A percentile compares a stretch with the other conserved stretches of the same genome.
These are phyloP conservation scores for Oikopleura dioica DNA, from an alignment of 23 tunicate species.

Conservation along the genomic window DNA sequence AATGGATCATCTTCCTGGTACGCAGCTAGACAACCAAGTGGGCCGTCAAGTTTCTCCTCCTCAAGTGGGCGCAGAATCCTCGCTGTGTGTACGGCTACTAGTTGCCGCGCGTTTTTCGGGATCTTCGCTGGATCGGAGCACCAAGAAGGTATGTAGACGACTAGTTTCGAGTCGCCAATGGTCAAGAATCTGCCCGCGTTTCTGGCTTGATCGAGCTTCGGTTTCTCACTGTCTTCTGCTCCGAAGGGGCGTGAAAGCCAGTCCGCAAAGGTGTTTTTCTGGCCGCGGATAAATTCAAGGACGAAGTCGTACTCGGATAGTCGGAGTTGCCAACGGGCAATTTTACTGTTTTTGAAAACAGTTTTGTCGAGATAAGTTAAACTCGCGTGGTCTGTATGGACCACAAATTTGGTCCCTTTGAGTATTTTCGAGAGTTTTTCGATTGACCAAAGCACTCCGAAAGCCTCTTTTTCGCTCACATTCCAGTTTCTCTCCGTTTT, in stretches of 20 bases:
- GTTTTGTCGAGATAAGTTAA: neutral
- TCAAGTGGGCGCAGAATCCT: too few relatives aligned
- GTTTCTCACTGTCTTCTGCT: neutral
- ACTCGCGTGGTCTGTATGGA: neutral
- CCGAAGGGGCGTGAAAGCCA: neutral
- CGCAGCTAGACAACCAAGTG: neutral
- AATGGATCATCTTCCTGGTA: neutral
- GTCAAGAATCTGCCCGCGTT: neutral
- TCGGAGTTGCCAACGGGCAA: neutral
- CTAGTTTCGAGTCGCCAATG: neutral
- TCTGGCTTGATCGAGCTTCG: neutral
- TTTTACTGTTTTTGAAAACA: neutral
- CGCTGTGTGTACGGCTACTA: too few relatives aligned
- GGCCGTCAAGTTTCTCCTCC: neutral
- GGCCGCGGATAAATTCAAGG: neutral
- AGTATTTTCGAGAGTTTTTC: slow-evolving; percentile 1
- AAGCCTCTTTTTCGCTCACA: slow-evolving; percentile 12
- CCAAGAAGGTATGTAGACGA: neutral
- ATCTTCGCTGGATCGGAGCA: neutral
- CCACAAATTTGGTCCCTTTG: neutral
- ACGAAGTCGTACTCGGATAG: neutral
- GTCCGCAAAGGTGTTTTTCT: neutral
- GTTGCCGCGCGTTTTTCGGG: too few relatives aligned
- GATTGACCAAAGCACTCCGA: neutral
- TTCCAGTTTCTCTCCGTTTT: slow-evolving; percentile 6